Evolutionary conservation across 2,888 invertebrate genomes (phyloP).

Genomic region (Euplexia lucipara): DNA sequence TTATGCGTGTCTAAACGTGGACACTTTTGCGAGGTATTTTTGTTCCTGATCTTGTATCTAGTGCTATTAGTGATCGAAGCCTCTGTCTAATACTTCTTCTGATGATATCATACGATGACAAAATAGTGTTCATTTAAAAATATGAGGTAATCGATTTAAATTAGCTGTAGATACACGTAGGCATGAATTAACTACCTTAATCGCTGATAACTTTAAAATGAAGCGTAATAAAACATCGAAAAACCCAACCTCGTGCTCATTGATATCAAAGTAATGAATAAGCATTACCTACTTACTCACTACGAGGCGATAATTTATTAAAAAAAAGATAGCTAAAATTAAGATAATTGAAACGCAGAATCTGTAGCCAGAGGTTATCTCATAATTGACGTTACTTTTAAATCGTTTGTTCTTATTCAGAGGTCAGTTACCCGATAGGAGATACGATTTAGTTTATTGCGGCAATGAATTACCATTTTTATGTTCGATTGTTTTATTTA

Average conservation of each 20-base stretch:
- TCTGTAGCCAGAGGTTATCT: conserved; percentile 61
- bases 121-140: no score
- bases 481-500: conserved; percentile 46
- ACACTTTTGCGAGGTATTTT: no score
- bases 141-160: no score
- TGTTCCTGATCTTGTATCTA: no score
- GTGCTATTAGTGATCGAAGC: no score
- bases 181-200: conserved; percentile 20
- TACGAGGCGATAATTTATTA: conserved; percentile 8
- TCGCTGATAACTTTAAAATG: conserved; percentile 29
- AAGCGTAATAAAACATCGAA: conserved; percentile 32
- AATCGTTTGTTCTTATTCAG: conserved; percentile 66
- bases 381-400: conserved; percentile 55
- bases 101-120: no score
- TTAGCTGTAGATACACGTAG: no score
- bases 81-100: no score
- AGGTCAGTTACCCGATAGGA: conserved; percentile 67
- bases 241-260: conserved; percentile 27
- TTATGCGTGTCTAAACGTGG: no score
- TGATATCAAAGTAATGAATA: conserved; percentile 40
- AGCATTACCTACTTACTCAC: conserved; percentile 28
- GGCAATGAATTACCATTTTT: conserved; percentile 30
- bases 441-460: conserved; percentile 46
- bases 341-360: conserved; percentile 58
- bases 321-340: conserved; percentile 23